Conservation (phyloP, 2,113 vertebrate genomes). For the Datnioides undecimradiatus region DNA sequence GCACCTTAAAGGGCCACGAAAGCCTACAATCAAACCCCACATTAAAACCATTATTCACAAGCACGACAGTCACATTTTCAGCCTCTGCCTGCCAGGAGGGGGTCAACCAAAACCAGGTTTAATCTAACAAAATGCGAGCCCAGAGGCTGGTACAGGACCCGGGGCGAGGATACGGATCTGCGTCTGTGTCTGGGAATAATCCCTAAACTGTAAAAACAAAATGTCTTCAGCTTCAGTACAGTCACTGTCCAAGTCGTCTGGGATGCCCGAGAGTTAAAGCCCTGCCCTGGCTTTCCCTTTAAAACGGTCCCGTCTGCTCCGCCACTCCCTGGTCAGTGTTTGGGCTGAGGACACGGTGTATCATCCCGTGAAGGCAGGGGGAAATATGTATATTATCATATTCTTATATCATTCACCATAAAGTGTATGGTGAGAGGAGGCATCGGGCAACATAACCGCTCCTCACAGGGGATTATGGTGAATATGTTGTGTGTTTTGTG, state of each 20-base stretch:
- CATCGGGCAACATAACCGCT: not conserved
- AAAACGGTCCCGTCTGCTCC: slow-evolving; percentile 38
- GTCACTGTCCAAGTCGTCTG: slow-evolving; percentile 17
- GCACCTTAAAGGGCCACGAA: not conserved
- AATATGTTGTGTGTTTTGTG: not conserved
- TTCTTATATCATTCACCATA: no score
- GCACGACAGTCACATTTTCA: not conserved
- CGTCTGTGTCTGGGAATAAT: slow-evolving; percentile 1
- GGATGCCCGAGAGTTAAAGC: slow-evolving; percentile 33
- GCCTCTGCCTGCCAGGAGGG: slow-evolving; percentile 2
- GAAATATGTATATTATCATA: no score
- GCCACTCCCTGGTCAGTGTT: slow-evolving; percentile 55
- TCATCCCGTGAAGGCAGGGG: not conserved
- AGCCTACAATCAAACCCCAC: no score
- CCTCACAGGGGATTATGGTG: no score
- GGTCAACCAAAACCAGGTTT: not conserved
- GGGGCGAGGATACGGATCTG: not conserved
- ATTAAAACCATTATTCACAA: not conserved
- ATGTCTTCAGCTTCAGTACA: slow-evolving; percentile 15
- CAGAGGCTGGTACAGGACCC: not conserved
- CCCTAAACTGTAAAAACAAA: slow-evolving; percentile 4
- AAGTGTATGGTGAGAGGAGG: not conserved
- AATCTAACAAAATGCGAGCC: not conserved
- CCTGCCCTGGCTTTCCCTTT: slow-evolving; percentile 5
- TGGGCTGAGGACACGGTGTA: slow-evolving; percentile 35